Percentiles rank a stretch among this genome's conserved stretches.
Conservation (phyloP, 2,113 vertebrate genomes). For the Lycaon pictus region DNA sequence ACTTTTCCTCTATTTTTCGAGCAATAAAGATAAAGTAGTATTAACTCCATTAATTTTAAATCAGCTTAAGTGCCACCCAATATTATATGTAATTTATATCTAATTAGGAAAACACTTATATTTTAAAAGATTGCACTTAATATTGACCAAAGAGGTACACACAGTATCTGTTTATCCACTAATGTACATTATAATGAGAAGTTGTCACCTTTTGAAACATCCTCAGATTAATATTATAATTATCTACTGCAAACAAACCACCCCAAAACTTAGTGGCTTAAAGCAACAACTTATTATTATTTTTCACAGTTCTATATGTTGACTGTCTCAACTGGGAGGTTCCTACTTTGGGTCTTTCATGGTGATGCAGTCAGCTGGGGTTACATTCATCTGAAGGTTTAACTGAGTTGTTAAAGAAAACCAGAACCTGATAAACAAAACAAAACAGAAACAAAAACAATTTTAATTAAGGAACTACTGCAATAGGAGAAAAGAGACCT, state of each 20-base stretch:
- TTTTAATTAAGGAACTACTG: neutral
- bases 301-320: neutral
- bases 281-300: neutral
- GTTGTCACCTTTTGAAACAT: neutral
- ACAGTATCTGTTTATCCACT: neutral
- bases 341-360: neutral
- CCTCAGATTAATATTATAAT: neutral
- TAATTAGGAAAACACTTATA: neutral
- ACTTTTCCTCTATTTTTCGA: neutral
- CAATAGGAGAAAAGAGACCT: neutral
- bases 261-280: neutral
- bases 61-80: neutral
- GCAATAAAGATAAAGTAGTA: neutral
- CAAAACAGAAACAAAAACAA: neutral
- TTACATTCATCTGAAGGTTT: neutral
- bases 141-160: neutral
- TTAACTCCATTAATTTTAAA: constrained; percentile 20
- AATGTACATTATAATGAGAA: neutral
- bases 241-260: neutral
- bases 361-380: neutral
- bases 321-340: neutral
- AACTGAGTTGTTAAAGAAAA: neutral
- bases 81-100: neutral
- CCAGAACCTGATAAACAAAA: neutral
- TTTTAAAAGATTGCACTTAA: neutral